A percentile compares a stretch with the other conserved stretches of the same genome.
These are phyloP conservation scores for Halcyon senegalensis DNA, from an alignment of 2,113 vertebrate species.

Conservation along the genomic window DNA sequence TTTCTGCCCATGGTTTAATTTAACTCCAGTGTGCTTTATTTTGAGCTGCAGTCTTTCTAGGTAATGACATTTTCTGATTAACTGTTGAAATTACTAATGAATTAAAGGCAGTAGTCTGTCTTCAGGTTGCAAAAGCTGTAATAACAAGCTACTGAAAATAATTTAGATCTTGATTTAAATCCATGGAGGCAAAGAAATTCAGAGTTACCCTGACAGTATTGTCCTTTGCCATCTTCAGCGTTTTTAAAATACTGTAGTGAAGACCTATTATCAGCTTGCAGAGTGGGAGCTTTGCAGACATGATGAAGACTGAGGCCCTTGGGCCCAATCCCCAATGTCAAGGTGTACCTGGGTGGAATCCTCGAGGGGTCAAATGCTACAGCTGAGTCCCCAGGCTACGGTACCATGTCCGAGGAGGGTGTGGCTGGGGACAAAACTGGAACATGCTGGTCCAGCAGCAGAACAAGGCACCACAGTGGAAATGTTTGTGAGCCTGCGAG, in stretches of 20 bases:
- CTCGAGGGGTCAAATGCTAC: not conserved
- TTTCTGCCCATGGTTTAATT: constrained; percentile 44
- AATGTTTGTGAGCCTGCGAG: not conserved
- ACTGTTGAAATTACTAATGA: constrained; percentile 57
- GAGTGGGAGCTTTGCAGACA: not conserved
- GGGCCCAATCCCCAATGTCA: too few relatives aligned
- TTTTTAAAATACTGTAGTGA: not conserved
- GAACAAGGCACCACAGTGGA: not conserved
- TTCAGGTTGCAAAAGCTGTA: constrained; percentile 42
- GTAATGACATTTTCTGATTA: constrained; percentile 58
- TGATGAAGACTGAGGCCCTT: not conserved
- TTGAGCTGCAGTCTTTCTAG: constrained; percentile 1
- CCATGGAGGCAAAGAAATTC: not conserved
- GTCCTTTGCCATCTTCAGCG: not conserved
- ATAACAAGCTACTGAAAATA: constrained; percentile 39
- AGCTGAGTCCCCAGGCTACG: not conserved
- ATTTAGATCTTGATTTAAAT: not conserved
- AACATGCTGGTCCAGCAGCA: not conserved
- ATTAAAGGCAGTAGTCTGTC: constrained; percentile 42
- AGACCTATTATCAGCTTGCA: not conserved
- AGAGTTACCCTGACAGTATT: not conserved
- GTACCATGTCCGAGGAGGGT: rapidly evolving
- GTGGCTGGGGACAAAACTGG: not conserved
- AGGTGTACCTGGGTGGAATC: not conserved
- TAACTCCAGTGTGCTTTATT: constrained; percentile 43